Conservation (phyloP, 1,140 invertebrate genomes). For the Drosophila pachea region DNA sequence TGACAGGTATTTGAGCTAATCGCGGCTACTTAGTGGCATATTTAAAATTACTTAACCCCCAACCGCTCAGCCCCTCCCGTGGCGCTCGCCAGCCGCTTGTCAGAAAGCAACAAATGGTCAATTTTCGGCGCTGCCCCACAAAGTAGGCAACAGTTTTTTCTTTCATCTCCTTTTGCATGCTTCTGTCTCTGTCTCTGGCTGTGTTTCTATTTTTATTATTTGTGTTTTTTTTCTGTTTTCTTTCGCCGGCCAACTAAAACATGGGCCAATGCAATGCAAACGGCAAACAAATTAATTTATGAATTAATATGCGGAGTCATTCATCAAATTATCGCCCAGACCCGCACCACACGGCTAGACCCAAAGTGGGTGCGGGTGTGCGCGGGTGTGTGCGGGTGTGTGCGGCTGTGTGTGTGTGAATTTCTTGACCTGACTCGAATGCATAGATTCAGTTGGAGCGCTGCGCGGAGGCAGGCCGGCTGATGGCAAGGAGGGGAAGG, state of each 20-base stretch:
- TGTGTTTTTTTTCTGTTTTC: not conserved
- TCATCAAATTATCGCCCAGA: slow-evolving; percentile 64
- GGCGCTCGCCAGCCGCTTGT: not conserved
- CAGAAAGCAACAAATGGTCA: slow-evolving; percentile 16
- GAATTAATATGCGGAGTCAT: slow-evolving; percentile 75
- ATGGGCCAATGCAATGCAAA: slow-evolving; percentile 48
- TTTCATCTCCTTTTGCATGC: not conserved
- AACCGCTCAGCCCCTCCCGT: not conserved
- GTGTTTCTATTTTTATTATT: too few species aligned
- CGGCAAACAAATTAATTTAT: slow-evolving; percentile 70
- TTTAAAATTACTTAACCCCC: not conserved
- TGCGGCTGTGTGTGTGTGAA: slow-evolving; percentile 11
- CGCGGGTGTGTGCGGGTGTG: slow-evolving; percentile 1
- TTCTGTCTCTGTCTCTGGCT: too few species aligned
- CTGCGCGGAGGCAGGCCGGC: too few species aligned
- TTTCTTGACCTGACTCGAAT: slow-evolving; percentile 63
- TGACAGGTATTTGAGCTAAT: not conserved
- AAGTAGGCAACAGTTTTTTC: slow-evolving; percentile 56
- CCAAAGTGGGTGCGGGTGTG: slow-evolving; percentile 12
- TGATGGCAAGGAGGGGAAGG: too few species aligned
- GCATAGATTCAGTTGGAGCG: slow-evolving; percentile 1
- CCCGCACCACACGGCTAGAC: slow-evolving; percentile 10
- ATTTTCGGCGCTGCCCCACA: slow-evolving; percentile 2
- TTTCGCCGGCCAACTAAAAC: not conserved
- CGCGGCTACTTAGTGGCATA: not conserved